Conservation (phyloP, 2,113 vertebrate genomes). For the Labrus mixtus region DNA sequence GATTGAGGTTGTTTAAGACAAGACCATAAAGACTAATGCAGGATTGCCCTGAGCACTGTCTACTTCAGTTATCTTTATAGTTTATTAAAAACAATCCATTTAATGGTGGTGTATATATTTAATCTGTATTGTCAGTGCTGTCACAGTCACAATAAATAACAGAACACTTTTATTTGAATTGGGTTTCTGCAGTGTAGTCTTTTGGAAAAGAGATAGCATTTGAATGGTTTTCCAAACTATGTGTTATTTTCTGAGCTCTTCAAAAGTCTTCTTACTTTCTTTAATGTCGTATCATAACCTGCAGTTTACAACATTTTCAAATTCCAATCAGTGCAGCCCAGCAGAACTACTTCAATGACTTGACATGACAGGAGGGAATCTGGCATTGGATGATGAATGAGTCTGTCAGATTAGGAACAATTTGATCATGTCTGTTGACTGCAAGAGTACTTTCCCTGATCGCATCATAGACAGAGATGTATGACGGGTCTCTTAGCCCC, state of each 20-base stretch:
- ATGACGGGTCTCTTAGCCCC: slow-evolving; percentile 37
- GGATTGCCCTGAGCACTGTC: background rate
- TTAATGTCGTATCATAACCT: slow-evolving; percentile 17
- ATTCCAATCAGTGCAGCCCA: slow-evolving; percentile 66
- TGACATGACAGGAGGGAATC: slow-evolving; percentile 56
- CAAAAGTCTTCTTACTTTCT: background rate
- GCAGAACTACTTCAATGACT: slow-evolving; percentile 69
- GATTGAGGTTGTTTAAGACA: slow-evolving; percentile 15
- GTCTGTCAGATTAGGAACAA: slow-evolving; percentile 79
- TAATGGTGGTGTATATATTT: slow-evolving; percentile 6
- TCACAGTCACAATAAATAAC: background rate
- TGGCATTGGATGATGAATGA: slow-evolving; percentile 79
- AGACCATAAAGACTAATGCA: background rate
- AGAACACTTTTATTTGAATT: background rate
- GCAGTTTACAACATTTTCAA: slow-evolving; percentile 43
- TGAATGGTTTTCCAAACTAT: background rate
- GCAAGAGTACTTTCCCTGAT: slow-evolving; percentile 78
- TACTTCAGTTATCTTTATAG: background rate
- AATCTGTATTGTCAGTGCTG: slow-evolving; percentile 8
- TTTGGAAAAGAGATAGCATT: no score
- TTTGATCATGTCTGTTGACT: slow-evolving; percentile 81
- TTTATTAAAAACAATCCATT: slow-evolving; percentile 27
- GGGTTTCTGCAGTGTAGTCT: background rate
- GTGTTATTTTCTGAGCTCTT: slow-evolving; percentile 1
- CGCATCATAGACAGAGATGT: slow-evolving; percentile 64